Evolutionary conservation across 2,888 invertebrate genomes (phyloP).

Genomic region (Callosobruchus maculatus): DNA sequence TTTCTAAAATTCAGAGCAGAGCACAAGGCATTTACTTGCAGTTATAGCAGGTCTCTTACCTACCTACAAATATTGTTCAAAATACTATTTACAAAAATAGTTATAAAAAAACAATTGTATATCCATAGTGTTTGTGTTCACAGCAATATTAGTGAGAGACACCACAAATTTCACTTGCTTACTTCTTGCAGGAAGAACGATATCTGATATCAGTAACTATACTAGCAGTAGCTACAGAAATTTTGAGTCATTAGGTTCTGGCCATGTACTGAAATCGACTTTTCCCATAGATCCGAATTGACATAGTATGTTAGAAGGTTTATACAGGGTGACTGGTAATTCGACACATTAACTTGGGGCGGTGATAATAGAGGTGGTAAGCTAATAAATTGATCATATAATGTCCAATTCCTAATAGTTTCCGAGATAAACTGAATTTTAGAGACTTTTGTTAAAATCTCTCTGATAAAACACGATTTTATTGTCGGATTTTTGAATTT

Average conservation of each 20-base stretch:
- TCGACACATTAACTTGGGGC: no score
- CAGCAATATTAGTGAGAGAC: background rate
- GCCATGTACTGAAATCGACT: background rate
- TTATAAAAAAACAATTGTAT: background rate
- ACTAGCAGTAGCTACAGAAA: background rate
- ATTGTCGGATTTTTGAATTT: no score
- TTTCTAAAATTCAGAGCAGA: background rate
- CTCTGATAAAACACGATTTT: no score
- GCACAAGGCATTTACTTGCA: background rate
- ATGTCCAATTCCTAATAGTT: no score
- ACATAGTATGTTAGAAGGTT: no score
- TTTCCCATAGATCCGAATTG: background rate
- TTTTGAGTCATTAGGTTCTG: background rate
- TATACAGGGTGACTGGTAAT: no score
- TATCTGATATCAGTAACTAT: background rate
- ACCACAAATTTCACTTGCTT: background rate
- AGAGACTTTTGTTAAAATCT: no score
- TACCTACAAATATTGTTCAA: background rate
- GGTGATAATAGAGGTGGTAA: no score
- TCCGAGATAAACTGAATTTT: no score
- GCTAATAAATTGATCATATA: no score
- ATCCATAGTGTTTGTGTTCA: background rate
- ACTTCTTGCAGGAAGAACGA: background rate
- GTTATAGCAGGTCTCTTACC: background rate
- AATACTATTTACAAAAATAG: background rate